Evolutionary conservation across 1,140 invertebrate genomes (phyloP).

Genomic region (Drosophila orena): DNA sequence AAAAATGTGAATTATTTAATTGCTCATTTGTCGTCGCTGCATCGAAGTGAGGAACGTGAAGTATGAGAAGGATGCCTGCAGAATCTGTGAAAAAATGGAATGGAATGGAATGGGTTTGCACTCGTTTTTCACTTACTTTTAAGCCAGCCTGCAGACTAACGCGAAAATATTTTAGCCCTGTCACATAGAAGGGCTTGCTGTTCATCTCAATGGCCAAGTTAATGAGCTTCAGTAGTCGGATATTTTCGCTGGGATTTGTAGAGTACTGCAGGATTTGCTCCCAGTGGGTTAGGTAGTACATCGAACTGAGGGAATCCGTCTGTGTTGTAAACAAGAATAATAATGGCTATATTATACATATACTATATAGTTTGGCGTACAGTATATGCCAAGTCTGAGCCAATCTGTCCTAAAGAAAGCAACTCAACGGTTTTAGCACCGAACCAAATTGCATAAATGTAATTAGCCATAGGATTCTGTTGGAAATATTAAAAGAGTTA

Average conservation of each 20-base stretch:
- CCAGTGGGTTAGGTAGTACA: slow-evolving; percentile 69
- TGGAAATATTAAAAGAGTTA: background rate
- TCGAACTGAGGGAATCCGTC: slow-evolving; percentile 61
- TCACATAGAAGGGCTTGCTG: slow-evolving; percentile 64
- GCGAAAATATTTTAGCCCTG: slow-evolving; percentile 69
- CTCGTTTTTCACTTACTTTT: slow-evolving; percentile 41
- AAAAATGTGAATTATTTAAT: slow-evolving; percentile 62
- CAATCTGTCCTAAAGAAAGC: slow-evolving; percentile 55
- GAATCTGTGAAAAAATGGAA: slow-evolving; percentile 38
- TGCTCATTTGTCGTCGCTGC: slow-evolving; percentile 58
- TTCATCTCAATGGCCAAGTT: slow-evolving; percentile 68
- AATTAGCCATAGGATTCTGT: slow-evolving; percentile 63
- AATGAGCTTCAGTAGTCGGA: slow-evolving; percentile 64
- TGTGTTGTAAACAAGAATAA: background rate
- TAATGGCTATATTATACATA: too few species aligned
- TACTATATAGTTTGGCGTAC: slow-evolving; percentile 7
- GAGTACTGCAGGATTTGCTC: slow-evolving; percentile 64
- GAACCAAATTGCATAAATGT: slow-evolving; percentile 70
- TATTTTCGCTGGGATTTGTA: slow-evolving; percentile 54
- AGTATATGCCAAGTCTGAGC: slow-evolving; percentile 50
- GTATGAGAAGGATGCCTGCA: slow-evolving; percentile 64
- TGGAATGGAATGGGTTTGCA: slow-evolving; percentile 1
- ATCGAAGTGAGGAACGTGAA: slow-evolving; percentile 68
- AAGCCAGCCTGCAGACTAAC: slow-evolving; percentile 64
- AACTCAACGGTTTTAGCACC: slow-evolving; percentile 62